Conservation (phyloP, 2,113 vertebrate species). For the Corapipo altera region DNA sequence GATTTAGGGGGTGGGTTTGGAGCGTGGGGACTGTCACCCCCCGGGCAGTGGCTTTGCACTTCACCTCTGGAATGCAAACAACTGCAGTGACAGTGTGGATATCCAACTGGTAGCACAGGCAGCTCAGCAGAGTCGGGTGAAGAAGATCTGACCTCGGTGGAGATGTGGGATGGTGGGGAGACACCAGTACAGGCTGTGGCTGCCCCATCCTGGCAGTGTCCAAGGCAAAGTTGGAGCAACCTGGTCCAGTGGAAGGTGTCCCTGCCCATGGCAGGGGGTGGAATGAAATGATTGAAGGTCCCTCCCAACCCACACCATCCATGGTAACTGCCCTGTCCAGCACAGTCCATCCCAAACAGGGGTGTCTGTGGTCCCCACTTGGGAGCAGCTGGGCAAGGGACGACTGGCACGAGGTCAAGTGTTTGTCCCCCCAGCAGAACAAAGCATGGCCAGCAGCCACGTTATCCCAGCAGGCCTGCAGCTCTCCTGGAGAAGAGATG, state of each 20-base stretch:
- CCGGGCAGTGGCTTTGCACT: rapidly evolving
- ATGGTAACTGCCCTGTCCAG: rapidly evolving
- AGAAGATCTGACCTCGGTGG: not conserved
- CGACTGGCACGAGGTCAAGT: not conserved
- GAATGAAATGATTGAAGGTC: not conserved
- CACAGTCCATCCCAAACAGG: not conserved
- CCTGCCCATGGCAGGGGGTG: not conserved
- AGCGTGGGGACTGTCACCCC: not conserved
- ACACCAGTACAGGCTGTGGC: no score
- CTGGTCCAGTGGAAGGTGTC: rapidly evolving
- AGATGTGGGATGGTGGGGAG: rapidly evolving
- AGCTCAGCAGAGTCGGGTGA: not conserved
- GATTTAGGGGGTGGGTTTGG: not conserved
- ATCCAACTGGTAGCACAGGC: not conserved
- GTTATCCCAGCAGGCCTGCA: rapidly evolving
- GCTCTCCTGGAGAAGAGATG: not conserved
- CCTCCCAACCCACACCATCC: not conserved
- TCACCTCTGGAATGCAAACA: no score
- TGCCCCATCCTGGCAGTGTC: not conserved
- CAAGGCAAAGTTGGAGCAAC: rapidly evolving
- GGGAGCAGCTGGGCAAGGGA: not conserved
- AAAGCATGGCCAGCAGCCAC: not conserved
- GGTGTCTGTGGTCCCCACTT: not conserved
- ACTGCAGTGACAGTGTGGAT: rapidly evolving
- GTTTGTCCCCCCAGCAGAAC: not conserved